phyloP scores from a whole-genome alignment of 2,888 invertebrate species.

The Acrobasis consociella region DNA sequence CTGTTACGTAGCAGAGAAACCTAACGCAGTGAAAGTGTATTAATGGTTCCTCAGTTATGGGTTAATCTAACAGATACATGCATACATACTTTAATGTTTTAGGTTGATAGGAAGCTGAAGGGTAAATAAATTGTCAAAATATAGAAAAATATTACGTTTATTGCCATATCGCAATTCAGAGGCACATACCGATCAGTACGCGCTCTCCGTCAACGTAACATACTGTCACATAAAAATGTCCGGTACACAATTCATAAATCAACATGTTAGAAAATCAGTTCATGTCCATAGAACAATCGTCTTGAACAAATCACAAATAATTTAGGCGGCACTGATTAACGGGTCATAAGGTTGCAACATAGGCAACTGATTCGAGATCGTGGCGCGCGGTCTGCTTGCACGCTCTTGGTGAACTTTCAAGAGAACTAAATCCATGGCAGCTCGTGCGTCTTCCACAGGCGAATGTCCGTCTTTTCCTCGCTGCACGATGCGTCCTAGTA shows the following conservation, averaged over 20 bases:
- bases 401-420: slow-evolving; percentile 84
- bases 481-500: slow-evolving; percentile 93
- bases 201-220: slow-evolving; percentile 80
- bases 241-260: slow-evolving; percentile 44
- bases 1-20: slow-evolving; percentile 70
- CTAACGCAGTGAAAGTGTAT: slow-evolving; percentile 68
- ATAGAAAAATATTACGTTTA: slow-evolving; percentile 79
- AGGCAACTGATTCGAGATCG: slow-evolving; percentile 48
- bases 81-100: slow-evolving; percentile 25
- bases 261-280: slow-evolving; percentile 49
- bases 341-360: slow-evolving; percentile 74
- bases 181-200: slow-evolving; percentile 76
- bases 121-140: slow-evolving; percentile 43
- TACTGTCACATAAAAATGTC: slow-evolving; percentile 57
- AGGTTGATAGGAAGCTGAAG: slow-evolving; percentile 28
- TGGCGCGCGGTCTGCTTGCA: slow-evolving; percentile 39
- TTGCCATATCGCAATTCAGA: slow-evolving; percentile 79
- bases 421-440: slow-evolving; percentile 94
- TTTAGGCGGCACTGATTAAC: slow-evolving; percentile 72
- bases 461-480: slow-evolving; percentile 89
- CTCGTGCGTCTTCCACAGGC: slow-evolving; percentile 95
- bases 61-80: neutral
- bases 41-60: slow-evolving; percentile 43
- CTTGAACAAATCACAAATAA: slow-evolving; percentile 48
- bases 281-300: slow-evolving; percentile 64